Conservation (phyloP, 2,797 vertebrate species). For the Carcharodon carcharias region DNA sequence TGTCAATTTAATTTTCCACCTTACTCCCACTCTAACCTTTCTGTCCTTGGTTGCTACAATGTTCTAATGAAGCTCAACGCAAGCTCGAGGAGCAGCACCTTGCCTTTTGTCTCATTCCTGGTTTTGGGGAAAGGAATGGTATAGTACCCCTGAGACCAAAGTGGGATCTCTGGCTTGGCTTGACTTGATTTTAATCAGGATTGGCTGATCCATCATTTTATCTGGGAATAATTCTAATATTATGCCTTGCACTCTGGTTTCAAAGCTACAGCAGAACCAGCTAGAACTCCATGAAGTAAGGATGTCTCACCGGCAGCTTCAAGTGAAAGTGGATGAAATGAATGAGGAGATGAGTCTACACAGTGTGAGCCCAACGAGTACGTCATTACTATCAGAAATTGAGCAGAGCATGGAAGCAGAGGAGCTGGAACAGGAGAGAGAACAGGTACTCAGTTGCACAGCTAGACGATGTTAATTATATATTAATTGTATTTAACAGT, state of each 20-base stretch:
- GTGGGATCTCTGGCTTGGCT: not conserved
- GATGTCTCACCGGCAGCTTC: slow-evolving; percentile 78
- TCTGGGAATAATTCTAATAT: not conserved
- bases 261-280: slow-evolving; percentile 81
- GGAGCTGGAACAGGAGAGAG: slow-evolving; percentile 91
- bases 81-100: not conserved
- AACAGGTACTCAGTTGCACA: slow-evolving; percentile 68
- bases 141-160: not conserved
- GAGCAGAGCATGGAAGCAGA: slow-evolving; percentile 98
- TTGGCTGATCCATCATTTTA: not conserved
- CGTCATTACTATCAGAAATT: slow-evolving; percentile 88
- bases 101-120: no score
- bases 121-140: not conserved
- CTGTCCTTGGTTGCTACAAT: no score
- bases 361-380: slow-evolving; percentile 70
- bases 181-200: not conserved
- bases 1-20: no score
- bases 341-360: slow-evolving; percentile 82
- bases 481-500: not conserved
- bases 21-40: no score
- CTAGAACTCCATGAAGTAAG: slow-evolving; percentile 86
- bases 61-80: no score
- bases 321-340: slow-evolving; percentile 77
- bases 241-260: slow-evolving; percentile 31
- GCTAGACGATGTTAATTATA: not conserved